Percentiles rank a stretch among this genome's conserved stretches.
Evolutionary conservation across 2,113 vertebrate genomes (phyloP).

Genomic region (Ceuthmochares aereus): DNA sequence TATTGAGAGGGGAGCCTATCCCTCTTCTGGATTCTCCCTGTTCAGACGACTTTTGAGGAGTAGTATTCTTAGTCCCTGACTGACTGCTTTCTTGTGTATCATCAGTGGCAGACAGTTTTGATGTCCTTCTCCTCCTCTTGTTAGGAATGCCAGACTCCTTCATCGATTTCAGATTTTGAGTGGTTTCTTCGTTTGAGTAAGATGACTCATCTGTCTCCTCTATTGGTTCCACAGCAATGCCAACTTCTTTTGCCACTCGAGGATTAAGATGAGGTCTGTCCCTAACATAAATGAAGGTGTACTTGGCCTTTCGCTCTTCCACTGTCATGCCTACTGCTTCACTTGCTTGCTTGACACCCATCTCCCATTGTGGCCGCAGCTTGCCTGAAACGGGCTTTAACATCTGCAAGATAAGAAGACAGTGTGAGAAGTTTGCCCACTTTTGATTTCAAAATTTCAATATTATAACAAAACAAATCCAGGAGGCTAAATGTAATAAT

Average conservation of each 20-base stretch:
- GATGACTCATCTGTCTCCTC: constrained; percentile 56
- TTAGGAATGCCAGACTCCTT: constrained; percentile 70
- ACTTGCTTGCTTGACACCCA: constrained; percentile 87
- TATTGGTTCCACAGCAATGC: constrained; percentile 70
- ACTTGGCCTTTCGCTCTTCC: constrained; percentile 87
- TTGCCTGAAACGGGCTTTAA: constrained; percentile 86
- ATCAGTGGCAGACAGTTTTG: constrained; percentile 34
- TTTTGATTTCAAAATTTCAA: not conserved
- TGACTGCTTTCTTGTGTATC: constrained; percentile 40
- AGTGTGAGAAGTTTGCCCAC: not conserved
- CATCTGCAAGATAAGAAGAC: constrained; percentile 63
- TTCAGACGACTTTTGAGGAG: constrained; percentile 66
- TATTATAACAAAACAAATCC: not conserved
- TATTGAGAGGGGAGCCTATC: constrained; percentile 64
- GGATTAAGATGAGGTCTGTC: constrained; percentile 88
- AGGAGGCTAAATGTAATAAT: not conserved
- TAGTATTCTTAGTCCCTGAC: constrained; percentile 28
- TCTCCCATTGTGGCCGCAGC: constrained; percentile 90
- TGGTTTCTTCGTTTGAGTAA: constrained; percentile 40
- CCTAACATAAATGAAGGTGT: constrained; percentile 87
- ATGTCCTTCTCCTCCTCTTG: constrained; percentile 78
- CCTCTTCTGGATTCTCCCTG: constrained; percentile 74
- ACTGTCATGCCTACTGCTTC: constrained; percentile 83
- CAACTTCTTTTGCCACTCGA: constrained; percentile 79
- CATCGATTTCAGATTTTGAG: not conserved